phyloP scores from a whole-genome alignment of 2,888 invertebrate genomes.

The Sarcophaga subvicina region DNA sequence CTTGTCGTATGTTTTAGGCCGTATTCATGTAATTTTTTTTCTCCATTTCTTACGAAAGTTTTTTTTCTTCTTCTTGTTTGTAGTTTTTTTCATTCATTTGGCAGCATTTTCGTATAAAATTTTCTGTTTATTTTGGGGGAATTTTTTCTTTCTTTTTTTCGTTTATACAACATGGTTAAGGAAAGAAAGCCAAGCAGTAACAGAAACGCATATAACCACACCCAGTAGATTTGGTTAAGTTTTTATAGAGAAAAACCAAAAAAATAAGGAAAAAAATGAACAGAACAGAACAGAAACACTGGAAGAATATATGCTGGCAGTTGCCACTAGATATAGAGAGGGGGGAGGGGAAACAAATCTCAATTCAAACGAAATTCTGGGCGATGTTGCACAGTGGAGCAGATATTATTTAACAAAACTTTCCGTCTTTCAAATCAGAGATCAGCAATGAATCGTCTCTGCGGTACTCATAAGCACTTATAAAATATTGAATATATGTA shows the following conservation, averaged over 20 bases:
- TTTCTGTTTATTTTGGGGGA: slow-evolving; percentile 37
- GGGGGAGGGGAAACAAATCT: slow-evolving; percentile 17
- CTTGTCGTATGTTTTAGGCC: slow-evolving; percentile 48
- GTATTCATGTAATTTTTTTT: slow-evolving; percentile 38
- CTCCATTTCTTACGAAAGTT: slow-evolving; percentile 28
- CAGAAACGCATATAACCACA: slow-evolving; percentile 67
- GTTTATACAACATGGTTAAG: slow-evolving; percentile 27
- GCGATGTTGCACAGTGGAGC: slow-evolving; percentile 40
- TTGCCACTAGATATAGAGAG: slow-evolving; percentile 47
- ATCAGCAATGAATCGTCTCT: too few relatives aligned
- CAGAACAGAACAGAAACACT: too few relatives aligned
- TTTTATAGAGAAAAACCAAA: not conserved
- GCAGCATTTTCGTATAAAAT: slow-evolving; percentile 16
- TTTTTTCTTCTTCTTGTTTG: not conserved
- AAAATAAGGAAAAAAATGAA: not conserved
- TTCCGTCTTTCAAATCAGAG: too few relatives aligned
- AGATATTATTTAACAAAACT: too few relatives aligned
- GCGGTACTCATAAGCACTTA: too few relatives aligned
- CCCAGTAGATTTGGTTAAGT: slow-evolving; percentile 51
- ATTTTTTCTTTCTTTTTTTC: not conserved
- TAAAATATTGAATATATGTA: too few relatives aligned
- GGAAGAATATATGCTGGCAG: slow-evolving; percentile 13
- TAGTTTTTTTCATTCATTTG: not conserved
- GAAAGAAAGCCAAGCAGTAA: slow-evolving; percentile 52
- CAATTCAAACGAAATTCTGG: not conserved